Evolutionary conservation across 2,113 vertebrate genomes (phyloP).

Genomic region (Plestiodon gilberti): DNA sequence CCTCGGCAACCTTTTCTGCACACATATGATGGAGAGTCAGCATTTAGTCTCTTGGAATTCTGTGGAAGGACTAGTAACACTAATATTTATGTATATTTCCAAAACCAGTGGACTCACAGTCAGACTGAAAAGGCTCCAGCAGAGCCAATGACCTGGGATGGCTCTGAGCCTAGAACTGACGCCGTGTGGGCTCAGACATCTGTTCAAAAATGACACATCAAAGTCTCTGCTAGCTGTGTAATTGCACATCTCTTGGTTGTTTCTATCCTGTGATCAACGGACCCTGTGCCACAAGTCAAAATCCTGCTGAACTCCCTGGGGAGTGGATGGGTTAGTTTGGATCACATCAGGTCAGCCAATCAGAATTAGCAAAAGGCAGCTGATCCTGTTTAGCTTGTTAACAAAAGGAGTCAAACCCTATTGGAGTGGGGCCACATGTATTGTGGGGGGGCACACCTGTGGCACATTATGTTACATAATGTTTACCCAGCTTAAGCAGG

Average conservation of each 20-base stretch:
- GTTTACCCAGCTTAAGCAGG: too few species aligned
- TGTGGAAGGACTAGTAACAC: neutral
- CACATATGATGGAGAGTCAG: neutral
- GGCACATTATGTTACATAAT: too few species aligned
- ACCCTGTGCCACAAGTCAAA: neutral
- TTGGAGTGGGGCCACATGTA: neutral
- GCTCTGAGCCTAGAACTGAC: conserved; percentile 10
- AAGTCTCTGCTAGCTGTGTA: conserved; percentile 8
- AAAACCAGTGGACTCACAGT: conserved; percentile 12
- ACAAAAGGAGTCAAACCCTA: neutral
- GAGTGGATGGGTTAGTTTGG: neutral
- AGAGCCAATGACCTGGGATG: neutral
- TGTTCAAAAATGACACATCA: conserved; percentile 1
- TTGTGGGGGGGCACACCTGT: too few species aligned
- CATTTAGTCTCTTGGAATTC: neutral
- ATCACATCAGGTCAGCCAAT: neutral
- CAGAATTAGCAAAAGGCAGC: neutral
- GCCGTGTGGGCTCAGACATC: conserved; percentile 25
- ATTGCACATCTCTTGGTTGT: neutral
- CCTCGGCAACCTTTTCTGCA: neutral
- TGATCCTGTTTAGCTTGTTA: neutral
- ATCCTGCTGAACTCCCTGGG: neutral
- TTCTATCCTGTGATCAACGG: neutral
- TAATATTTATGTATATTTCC: conserved; percentile 18
- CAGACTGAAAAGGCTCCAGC: neutral